These are phyloP conservation scores for Gallinago paraguaiae DNA, from an alignment of 2,113 vertebrate genomes.

Conservation along the genomic window DNA sequence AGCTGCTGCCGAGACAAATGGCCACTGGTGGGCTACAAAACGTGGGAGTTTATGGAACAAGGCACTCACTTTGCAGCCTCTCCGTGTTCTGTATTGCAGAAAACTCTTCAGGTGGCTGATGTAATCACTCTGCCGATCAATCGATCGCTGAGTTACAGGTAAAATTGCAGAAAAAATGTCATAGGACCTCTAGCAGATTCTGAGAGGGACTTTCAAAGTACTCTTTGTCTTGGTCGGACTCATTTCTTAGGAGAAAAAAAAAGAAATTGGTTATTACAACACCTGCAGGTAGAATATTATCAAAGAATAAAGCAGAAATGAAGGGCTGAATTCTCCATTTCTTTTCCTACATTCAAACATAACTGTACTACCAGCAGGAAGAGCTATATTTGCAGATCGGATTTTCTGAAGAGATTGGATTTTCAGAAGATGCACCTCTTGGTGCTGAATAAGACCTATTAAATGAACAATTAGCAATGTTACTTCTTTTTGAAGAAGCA, in stretches of 20 bases:
- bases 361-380: rapidly evolving
- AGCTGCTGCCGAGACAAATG: background rate
- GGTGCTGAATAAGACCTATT: background rate
- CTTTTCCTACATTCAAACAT: background rate
- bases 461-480: background rate
- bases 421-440: background rate
- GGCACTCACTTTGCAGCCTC: background rate
- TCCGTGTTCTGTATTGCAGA: background rate
- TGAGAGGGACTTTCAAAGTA: background rate
- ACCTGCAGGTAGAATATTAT: background rate
- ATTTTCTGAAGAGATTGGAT: background rate
- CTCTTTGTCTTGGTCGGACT: background rate
- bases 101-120: background rate
- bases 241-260: background rate
- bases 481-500: background rate
- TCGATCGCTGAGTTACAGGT: background rate
- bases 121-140: background rate
- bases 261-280: background rate
- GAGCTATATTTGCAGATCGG: background rate
- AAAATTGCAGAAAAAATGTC: background rate
- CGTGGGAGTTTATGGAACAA: background rate
- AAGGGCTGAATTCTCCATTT: background rate
- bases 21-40: background rate
- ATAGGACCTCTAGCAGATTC: rapidly evolving
- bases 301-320: background rate